These are phyloP conservation scores for Aramus guarauna DNA, from an alignment of 2,113 vertebrate species.

Conservation along the genomic window DNA sequence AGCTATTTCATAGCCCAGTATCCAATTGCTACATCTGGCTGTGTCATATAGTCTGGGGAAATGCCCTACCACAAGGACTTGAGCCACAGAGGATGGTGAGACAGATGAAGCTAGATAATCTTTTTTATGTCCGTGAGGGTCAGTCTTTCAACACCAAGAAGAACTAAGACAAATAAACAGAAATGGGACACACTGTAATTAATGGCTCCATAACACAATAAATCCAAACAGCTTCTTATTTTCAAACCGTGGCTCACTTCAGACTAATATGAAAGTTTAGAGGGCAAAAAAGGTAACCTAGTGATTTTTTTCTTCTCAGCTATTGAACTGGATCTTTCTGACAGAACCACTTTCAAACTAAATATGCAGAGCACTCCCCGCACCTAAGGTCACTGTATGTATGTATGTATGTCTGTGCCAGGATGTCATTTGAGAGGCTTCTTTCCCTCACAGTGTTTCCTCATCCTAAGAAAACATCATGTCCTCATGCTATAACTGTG, in stretches of 20 bases:
- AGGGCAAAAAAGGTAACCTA: not conserved
- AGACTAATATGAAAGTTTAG: conserved; percentile 8
- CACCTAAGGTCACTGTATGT: not conserved
- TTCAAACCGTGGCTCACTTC: not conserved
- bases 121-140: conserved; percentile 52
- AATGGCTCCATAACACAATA: conserved; percentile 70
- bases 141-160: conserved; percentile 67
- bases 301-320: not conserved
- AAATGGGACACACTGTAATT: conserved; percentile 67
- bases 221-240: conserved; percentile 32
- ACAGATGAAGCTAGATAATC: conserved; percentile 41
- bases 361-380: not conserved
- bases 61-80: conserved; percentile 44
- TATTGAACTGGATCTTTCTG: not conserved
- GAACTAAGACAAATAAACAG: conserved; percentile 77
- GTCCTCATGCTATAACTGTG: not conserved
- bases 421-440: conserved; percentile 22
- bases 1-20: not conserved
- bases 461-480: conserved; percentile 35
- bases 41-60: conserved; percentile 62
- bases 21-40: conserved; percentile 25
- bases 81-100: conserved; percentile 54
- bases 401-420: not conserved
- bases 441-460: conserved; percentile 26
- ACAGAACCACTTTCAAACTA: not conserved